These are phyloP conservation scores for Connochaetes taurinus DNA, from an alignment of 2,113 vertebrate species.

Conservation along the genomic window DNA sequence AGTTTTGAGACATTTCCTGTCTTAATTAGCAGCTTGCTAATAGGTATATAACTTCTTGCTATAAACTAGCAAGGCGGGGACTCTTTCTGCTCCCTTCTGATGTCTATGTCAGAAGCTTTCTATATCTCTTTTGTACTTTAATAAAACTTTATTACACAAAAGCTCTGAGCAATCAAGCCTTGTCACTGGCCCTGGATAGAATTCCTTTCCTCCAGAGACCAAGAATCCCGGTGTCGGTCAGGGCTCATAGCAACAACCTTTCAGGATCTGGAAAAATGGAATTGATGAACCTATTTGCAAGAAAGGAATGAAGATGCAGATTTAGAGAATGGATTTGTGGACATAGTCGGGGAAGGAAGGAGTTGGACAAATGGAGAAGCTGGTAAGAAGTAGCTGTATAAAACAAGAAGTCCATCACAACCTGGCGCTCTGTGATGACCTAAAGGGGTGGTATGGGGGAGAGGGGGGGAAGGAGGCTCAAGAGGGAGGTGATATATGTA, in stretches of 20 bases:
- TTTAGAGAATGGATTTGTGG: not conserved
- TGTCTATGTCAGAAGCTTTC: not conserved
- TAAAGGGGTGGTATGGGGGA: not conserved
- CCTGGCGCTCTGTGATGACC: rapidly evolving
- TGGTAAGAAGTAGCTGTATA: not conserved
- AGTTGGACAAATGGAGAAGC: not conserved
- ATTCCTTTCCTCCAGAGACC: not conserved
- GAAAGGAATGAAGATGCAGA: not conserved
- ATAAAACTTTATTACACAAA: not conserved
- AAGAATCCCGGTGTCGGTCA: not conserved
- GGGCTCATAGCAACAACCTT: not conserved
- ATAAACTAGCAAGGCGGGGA: not conserved
- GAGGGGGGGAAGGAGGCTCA: not conserved
- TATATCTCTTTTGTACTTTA: not conserved
- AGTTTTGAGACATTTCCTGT: not conserved
- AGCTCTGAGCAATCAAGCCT: not conserved
- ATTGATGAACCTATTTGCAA: not conserved
- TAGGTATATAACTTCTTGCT: not conserved
- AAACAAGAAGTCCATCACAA: not conserved
- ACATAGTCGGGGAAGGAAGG: not conserved
- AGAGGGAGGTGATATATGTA: not conserved
- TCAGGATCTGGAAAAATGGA: not conserved
- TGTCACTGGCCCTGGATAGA: not conserved
- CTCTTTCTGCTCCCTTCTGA: not conserved
- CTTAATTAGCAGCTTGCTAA: not conserved